These are phyloP conservation scores for Patagioenas fasciata DNA, from an alignment of 2,113 vertebrate genomes.

Conservation along the genomic window DNA sequence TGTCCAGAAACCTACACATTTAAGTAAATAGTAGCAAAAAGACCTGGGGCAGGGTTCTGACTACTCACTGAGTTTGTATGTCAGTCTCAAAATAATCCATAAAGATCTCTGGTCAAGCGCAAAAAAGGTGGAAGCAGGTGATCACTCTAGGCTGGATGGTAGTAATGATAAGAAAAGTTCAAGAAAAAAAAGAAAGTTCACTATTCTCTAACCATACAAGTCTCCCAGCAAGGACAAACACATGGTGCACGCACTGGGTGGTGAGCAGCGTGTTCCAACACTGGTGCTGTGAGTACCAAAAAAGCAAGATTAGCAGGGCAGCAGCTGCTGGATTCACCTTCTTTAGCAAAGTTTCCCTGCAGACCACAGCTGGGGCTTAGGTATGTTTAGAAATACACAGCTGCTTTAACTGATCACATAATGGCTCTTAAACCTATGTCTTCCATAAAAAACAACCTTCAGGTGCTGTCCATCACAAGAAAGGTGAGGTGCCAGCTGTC, in stretches of 20 bases:
- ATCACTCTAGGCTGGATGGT: fast-evolving
- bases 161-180: background rate
- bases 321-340: background rate
- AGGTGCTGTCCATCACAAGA: background rate
- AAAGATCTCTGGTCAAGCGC: background rate
- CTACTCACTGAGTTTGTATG: background rate
- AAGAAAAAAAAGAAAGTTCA: background rate
- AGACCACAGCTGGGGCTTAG: background rate
- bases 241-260: fast-evolving
- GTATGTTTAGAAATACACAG: background rate
- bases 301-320: background rate
- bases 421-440: background rate
- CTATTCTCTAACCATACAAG: background rate
- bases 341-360: slow-evolving; percentile 2
- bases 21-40: background rate
- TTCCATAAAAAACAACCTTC: background rate
- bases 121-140: background rate
- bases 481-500: too few species aligned
- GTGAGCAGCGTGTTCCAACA: background rate
- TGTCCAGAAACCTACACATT: background rate
- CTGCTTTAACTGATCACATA: background rate
- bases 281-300: background rate
- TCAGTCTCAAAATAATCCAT: background rate
- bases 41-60: background rate
- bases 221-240: background rate